Conservation (phyloP, 2,888 invertebrate species). For the Zele albiditarsus region DNA sequence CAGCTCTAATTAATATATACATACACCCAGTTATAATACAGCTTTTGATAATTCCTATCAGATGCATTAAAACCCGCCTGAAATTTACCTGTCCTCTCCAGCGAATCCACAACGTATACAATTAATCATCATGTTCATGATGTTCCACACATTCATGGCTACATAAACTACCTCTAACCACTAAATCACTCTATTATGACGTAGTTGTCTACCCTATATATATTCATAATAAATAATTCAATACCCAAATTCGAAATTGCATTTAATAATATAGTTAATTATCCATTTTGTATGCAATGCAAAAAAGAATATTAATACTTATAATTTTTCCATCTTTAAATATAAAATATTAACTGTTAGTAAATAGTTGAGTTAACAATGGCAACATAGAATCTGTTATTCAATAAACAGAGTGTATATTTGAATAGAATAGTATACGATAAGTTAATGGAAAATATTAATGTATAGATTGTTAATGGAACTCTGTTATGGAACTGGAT, state of each 20-base stretch:
- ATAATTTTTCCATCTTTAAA: too few relatives aligned
- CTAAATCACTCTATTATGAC: not conserved
- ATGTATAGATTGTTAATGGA: too few relatives aligned
- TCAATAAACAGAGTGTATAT: too few relatives aligned
- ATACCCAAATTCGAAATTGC: not conserved
- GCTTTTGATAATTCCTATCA: not conserved
- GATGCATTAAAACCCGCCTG: not conserved
- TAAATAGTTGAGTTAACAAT: too few relatives aligned
- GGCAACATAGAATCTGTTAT: too few relatives aligned
- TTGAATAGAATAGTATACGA: too few relatives aligned
- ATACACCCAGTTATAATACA: not conserved
- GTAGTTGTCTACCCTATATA: not conserved
- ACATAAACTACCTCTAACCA: not conserved
- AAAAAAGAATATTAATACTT: too few relatives aligned
- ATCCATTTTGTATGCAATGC: not conserved
- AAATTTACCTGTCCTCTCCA: not conserved
- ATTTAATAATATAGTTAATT: not conserved
- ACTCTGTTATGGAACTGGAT: too few relatives aligned
- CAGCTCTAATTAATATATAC: not conserved
- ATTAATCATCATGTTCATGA: slow-evolving; percentile 9
- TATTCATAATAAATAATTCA: not conserved
- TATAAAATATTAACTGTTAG: too few relatives aligned
- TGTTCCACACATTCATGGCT: not conserved
- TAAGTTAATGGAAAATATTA: too few relatives aligned
- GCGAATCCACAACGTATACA: not conserved